These are phyloP conservation scores for Oedothorax gibbosus DNA, from an alignment of 1,140 invertebrate genomes.

Conservation along the genomic window DNA sequence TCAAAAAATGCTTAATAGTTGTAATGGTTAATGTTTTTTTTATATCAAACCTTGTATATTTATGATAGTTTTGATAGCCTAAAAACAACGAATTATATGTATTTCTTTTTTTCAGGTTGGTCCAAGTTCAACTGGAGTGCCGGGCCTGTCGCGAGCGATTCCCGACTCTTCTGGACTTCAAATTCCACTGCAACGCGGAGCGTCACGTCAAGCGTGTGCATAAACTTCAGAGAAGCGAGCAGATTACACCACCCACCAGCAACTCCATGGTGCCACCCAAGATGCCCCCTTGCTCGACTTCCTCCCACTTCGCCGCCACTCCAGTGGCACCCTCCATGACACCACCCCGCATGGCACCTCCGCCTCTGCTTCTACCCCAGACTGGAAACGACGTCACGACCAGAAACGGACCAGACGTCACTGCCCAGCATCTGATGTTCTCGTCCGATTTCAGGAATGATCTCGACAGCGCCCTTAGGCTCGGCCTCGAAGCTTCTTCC, in stretches of 20 bases:
- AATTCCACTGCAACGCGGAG: conserved; percentile 76
- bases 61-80: too few relatives aligned
- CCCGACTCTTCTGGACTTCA: conserved; percentile 73
- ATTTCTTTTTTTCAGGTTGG: conserved; percentile 63
- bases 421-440: conserved; percentile 37
- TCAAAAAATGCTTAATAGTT: too few relatives aligned
- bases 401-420: conserved; percentile 33
- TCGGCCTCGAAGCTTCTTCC: conserved; percentile 55
- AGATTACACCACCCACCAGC: conserved; percentile 9
- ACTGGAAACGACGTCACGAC: conserved; percentile 44
- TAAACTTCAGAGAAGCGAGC: conserved; percentile 43
- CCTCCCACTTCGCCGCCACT: conserved; percentile 54
- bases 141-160: conserved; percentile 75
- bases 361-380: conserved; percentile 53
- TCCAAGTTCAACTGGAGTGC: conserved; percentile 77
- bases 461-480: conserved; percentile 48
- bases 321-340: conserved; percentile 44
- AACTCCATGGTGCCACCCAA: conserved; percentile 37
- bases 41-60: too few relatives aligned
- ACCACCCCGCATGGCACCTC: conserved; percentile 33
- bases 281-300: conserved; percentile 13
- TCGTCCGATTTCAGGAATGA: conserved; percentile 57
- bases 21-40: too few relatives aligned
- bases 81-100: conserved; percentile 30
- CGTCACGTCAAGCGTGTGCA: conserved; percentile 65